A percentile compares a stretch with the other conserved stretches of the same genome.
Conservation (phyloP, 1,140 invertebrate species). For the Diorhabda elongata region DNA sequence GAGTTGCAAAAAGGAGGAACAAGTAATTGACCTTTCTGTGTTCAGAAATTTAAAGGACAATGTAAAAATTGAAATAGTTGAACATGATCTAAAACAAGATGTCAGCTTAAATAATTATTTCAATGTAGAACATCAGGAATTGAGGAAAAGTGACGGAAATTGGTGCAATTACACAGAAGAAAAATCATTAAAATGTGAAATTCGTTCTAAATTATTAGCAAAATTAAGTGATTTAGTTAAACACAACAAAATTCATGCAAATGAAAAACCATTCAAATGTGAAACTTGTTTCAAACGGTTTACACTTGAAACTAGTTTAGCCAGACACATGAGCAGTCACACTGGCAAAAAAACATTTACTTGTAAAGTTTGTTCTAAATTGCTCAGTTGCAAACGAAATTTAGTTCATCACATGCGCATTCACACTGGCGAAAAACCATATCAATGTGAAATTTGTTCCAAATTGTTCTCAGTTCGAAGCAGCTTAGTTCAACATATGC, state of each 20-base stretch:
- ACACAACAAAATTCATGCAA: neutral
- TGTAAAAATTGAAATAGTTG: too few relatives aligned
- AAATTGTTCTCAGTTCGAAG: neutral
- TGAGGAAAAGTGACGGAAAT: too few relatives aligned
- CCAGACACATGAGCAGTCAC: constrained; percentile 52
- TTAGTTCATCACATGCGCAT: neutral
- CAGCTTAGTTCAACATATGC: constrained; percentile 49
- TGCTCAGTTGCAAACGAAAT: constrained; percentile 31
- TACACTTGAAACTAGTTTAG: constrained; percentile 46
- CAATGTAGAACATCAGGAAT: too few relatives aligned
- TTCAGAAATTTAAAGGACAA: too few relatives aligned
- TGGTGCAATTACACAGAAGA: neutral
- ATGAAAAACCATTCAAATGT: neutral
- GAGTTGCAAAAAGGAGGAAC: too few relatives aligned
- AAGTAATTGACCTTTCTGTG: too few relatives aligned
- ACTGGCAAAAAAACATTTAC: constrained; percentile 57
- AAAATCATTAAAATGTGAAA: neutral
- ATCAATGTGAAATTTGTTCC: too few relatives aligned
- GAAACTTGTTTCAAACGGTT: neutral
- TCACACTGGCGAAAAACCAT: neutral
- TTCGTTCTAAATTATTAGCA: neutral
- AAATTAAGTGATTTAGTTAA: neutral
- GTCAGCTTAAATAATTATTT: too few relatives aligned
- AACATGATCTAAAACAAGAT: too few relatives aligned
- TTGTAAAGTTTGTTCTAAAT: constrained; percentile 56